Conservation (phyloP, 2,888 invertebrate species). For the Blastobasis lacticolella region DNA sequence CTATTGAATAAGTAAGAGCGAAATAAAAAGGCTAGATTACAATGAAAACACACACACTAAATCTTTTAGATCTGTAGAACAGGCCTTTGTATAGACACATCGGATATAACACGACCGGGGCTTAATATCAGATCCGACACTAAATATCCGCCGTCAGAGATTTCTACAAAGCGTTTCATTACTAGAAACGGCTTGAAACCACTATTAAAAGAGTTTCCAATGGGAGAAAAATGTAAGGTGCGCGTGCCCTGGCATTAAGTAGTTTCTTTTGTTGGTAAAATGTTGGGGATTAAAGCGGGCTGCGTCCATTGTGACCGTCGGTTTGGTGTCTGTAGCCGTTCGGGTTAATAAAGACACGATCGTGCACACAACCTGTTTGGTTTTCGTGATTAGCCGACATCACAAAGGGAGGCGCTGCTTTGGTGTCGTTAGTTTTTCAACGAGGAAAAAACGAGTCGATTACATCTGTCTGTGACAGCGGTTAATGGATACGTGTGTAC, state of each 20-base stretch:
- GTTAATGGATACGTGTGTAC: no score
- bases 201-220: conserved; percentile 35
- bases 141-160: neutral
- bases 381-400: neutral
- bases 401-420: no score
- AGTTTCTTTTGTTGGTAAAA: conserved; percentile 62
- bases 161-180: conserved; percentile 33
- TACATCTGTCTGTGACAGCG: no score
- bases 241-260: conserved; percentile 65
- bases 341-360: conserved; percentile 23
- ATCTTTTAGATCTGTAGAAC: no score
- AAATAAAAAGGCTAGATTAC: no score
- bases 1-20: no score
- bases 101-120: neutral
- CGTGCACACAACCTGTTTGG: conserved; percentile 5
- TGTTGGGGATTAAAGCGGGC: conserved; percentile 46
- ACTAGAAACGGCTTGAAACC: conserved; percentile 15
- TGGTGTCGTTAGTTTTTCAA: no score
- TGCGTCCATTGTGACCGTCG: conserved; percentile 41
- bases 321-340: conserved; percentile 31
- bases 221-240: conserved; percentile 41
- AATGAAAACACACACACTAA: no score
- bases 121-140: conserved; percentile 5
- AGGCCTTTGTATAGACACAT: no score
- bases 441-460: no score